These are phyloP conservation scores for Andrena praecox DNA, from an alignment of 2,888 invertebrate genomes.

Conservation along the genomic window DNA sequence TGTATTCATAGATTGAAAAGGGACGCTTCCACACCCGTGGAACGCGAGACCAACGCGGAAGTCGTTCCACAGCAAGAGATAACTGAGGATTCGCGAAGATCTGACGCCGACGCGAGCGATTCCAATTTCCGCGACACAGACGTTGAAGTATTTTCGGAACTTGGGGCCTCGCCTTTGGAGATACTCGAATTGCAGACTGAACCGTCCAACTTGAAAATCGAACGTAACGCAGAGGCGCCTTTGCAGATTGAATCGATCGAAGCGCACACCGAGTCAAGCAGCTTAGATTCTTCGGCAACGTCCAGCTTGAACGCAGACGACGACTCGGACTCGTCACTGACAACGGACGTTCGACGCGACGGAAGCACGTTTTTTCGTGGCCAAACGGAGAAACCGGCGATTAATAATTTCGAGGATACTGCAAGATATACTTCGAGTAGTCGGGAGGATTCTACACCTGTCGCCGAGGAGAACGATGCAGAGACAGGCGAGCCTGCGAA, in stretches of 20 bases:
- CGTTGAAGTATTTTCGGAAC: slow-evolving; percentile 25
- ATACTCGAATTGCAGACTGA: not conserved
- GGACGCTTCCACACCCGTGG: not conserved
- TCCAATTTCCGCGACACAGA: not conserved
- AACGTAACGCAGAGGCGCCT: not conserved
- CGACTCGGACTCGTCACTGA: not conserved
- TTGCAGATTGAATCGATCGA: not conserved
- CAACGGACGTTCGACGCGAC: not conserved
- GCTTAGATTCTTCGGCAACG: not conserved
- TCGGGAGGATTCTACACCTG: slow-evolving; percentile 8
- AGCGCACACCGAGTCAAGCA: not conserved
- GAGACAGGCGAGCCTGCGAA: not conserved
- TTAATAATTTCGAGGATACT: slow-evolving; percentile 21
- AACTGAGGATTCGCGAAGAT: not conserved
- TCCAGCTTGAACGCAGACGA: not conserved
- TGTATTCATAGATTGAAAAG: slow-evolving; percentile 23
- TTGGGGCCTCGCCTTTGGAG: slow-evolving; percentile 11
- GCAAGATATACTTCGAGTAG: not conserved
- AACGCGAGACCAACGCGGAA: not conserved
- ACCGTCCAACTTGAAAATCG: not conserved
- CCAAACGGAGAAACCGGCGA: slow-evolving; percentile 5
- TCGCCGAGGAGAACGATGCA: not conserved
- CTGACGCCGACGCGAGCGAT: not conserved
- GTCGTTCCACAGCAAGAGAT: not conserved
- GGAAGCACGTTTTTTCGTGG: slow-evolving; percentile 43